A percentile compares a stretch with the other conserved stretches of the same genome.
Conservation (phyloP, 2,797 vertebrate species). For the Chiropotes sagulatus region DNA sequence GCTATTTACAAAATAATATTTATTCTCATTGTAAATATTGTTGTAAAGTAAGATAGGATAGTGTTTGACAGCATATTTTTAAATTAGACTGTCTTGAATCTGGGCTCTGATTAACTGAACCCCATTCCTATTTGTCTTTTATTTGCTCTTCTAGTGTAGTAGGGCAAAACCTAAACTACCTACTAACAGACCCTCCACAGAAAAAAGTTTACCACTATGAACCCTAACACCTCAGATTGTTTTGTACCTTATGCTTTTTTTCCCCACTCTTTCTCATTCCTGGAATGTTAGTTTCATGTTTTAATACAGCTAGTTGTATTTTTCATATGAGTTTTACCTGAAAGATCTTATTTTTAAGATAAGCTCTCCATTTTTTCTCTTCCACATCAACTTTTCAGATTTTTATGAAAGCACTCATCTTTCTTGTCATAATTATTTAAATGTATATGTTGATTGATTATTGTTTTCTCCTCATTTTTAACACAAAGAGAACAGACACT, state of each 20-base stretch:
- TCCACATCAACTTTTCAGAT: background rate
- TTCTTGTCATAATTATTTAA: background rate
- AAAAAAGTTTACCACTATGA: fast-evolving
- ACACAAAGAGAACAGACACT: background rate
- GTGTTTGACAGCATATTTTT: background rate
- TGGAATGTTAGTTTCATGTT: background rate
- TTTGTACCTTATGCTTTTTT: background rate
- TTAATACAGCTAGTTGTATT: background rate
- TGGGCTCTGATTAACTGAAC: background rate
- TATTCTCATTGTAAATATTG: background rate
- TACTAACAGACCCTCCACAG: background rate
- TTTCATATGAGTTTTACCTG: background rate
- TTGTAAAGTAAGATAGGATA: background rate
- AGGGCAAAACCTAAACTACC: background rate
- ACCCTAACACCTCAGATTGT: background rate
- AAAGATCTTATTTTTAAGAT: background rate
- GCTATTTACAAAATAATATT: background rate
- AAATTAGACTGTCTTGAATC: background rate
- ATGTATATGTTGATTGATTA: background rate
- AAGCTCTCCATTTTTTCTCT: background rate
- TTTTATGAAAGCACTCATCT: background rate
- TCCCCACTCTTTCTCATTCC: background rate
- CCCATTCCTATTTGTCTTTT: background rate
- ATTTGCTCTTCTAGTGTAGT: background rate
- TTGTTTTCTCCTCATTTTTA: background rate